These are phyloP conservation scores for Xiphorhynchus erythropygius DNA, from an alignment of 2,797 vertebrate genomes.

Conservation along the genomic window DNA sequence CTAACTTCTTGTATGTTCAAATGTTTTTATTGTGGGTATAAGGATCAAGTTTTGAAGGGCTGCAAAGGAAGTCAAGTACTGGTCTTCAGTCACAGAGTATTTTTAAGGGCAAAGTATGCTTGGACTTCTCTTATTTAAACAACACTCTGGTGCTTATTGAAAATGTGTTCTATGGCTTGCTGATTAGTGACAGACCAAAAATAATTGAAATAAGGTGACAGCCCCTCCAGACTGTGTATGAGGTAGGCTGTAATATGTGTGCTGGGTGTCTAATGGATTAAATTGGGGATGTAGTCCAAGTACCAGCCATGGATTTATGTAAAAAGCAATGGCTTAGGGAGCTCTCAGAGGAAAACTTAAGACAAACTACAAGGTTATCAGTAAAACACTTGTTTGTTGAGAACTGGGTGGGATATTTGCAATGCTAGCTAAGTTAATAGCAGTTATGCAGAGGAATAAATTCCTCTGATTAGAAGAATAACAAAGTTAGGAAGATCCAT, in stretches of 20 bases:
- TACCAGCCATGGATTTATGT: too few relatives aligned
- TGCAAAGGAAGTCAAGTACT: neutral
- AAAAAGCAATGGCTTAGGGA: neutral
- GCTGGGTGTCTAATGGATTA: neutral
- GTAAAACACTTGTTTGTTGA: slow-evolving; percentile 4
- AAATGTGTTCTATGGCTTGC: neutral
- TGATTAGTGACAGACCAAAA: neutral
- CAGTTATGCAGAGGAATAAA: slow-evolving; percentile 30
- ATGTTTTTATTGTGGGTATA: neutral
- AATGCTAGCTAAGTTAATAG: neutral
- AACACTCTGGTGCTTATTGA: neutral
- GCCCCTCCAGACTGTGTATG: neutral
- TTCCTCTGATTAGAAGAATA: slow-evolving; percentile 38
- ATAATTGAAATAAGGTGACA: neutral
- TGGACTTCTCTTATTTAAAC: neutral
- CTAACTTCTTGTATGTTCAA: neutral
- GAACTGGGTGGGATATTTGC: neutral
- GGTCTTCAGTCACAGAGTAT: neutral
- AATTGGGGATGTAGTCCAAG: neutral
- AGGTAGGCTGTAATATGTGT: neutral
- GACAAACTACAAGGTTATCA: neutral
- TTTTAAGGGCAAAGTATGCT: neutral
- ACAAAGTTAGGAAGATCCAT: slow-evolving; percentile 18
- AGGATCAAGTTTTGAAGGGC: neutral
- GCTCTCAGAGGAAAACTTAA: neutral